Base-by-base conservation (phyloP, 2,888 invertebrate genomes). In the Chaetogeoica ovagalla region DNA sequence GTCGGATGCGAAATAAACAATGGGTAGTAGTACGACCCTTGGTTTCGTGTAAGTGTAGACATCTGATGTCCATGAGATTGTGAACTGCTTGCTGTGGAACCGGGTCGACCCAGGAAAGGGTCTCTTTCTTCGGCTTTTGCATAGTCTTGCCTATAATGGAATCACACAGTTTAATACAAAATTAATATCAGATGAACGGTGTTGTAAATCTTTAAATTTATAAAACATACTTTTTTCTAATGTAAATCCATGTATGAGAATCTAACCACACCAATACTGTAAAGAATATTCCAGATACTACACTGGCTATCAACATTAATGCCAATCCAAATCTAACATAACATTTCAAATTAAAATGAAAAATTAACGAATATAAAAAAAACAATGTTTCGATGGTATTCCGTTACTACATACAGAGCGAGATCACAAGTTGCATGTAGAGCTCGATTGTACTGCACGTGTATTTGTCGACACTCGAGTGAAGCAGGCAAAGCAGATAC, bases 211-310 rank as follows among this genome's bases (percentile, higher is more conserved):
- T 37, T 15, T 48, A 68, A 68, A 70, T 62, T 11, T 57, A 82
- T 59, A 77, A 62, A 66, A 82, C 87, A 89, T 88, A 91, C 96
- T 93, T 92, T 87, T 94, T 95, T 85, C 95, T 91, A 83, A 97
- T 96, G 86, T 97, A 96, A 86, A 97, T 96, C 97, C 97, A 97
- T 13, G 97, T 96, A 85, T 97, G 96, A 7, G 96, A 97, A 86
- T 97, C 96, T 76, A 97, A 92, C 90, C 97, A 94, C 73, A 97
- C 96, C 84, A 97, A 91, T 52, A 96, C 91, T 0, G 97, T 96
- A 86, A 97, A 92, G 84, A 97, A 89, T 83, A 97, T 90, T 17
- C 97, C 97, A 55, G 96, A 94, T 60, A 93, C 91, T 60, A 94
- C 90, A 82, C 96, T 93, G 52, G 96, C 95, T 82, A 94, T 88